These are phyloP conservation scores for Hipposideros armiger DNA, from an alignment of 2,113 vertebrate species.

Conservation along the genomic window DNA sequence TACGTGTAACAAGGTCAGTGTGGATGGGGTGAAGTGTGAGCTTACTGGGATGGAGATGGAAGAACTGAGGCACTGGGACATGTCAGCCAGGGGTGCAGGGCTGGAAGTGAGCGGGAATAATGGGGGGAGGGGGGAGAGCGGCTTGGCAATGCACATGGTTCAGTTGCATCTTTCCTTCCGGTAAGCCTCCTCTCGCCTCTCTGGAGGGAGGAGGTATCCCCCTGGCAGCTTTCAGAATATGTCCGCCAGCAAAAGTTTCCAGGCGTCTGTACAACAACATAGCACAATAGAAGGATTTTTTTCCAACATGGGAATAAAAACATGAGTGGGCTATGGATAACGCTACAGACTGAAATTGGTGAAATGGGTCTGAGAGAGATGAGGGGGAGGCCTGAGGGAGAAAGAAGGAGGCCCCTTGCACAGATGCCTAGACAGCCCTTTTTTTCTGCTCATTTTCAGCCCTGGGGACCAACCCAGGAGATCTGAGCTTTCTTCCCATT, in stretches of 20 bases:
- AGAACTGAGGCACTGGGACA: not conserved
- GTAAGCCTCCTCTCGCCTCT: not conserved
- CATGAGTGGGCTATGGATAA: too few species aligned
- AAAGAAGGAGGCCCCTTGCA: not conserved
- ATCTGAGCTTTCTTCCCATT: not conserved
- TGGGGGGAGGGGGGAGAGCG: accelerated
- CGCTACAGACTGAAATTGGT: not conserved
- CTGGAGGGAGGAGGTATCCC: not conserved
- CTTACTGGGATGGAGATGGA: not conserved
- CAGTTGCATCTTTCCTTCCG: not conserved
- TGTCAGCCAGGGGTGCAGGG: accelerated
- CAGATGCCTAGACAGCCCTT: not conserved
- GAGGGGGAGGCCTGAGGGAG: not conserved
- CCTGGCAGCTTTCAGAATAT: not conserved
- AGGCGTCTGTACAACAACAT: not conserved
- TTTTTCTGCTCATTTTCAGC: not conserved
- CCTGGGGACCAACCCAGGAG: not conserved
- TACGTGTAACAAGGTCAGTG: not conserved
- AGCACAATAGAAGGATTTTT: not conserved
- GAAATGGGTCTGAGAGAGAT: not conserved
- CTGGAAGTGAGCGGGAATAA: not conserved
- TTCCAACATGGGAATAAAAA: not conserved
- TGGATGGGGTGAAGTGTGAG: not conserved
- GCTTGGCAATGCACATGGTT: not conserved
- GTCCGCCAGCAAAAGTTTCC: not conserved